A percentile compares a stretch with the other conserved stretches of the same genome.
These are phyloP conservation scores for Muricea muricata DNA, from an alignment of 92 coral and sea anemone species.

Conservation along the genomic window DNA sequence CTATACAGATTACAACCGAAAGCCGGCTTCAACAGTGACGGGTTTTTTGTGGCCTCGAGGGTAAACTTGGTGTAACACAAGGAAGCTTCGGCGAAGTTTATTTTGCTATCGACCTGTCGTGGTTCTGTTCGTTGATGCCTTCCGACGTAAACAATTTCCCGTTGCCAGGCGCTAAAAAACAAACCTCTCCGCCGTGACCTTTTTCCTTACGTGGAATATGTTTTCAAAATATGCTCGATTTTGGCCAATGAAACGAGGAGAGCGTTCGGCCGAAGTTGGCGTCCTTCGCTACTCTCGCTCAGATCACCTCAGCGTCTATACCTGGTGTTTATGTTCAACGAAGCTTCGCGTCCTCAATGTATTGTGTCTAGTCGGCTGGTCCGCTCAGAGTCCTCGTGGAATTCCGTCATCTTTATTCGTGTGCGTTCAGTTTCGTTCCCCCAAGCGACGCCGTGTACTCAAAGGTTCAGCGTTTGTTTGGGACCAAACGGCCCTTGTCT, in stretches of 20 bases:
- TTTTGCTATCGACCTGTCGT: constrained; percentile 7
- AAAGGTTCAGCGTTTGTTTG: constrained; percentile 10
- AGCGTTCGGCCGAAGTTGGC: not conserved
- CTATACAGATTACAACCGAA: not conserved
- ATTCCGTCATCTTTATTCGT: constrained; percentile 23
- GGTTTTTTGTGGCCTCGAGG: not conserved
- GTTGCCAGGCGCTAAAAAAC: not conserved
- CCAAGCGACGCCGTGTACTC: constrained; percentile 40
- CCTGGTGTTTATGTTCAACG: not conserved
- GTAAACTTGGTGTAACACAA: not conserved
- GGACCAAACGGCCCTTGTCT: constrained; percentile 32
- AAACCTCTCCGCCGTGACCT: not conserved
- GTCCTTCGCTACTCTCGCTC: not conserved
- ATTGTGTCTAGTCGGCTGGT: constrained; percentile 34
- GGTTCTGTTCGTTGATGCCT: not conserved
- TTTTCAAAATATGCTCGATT: constrained; percentile 10
- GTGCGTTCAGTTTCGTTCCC: not conserved
- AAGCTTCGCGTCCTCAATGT: constrained; percentile 23
- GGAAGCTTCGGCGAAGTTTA: not conserved
- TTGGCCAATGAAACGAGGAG: not conserved
- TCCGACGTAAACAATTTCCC: not conserved
- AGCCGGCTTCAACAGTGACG: not conserved
- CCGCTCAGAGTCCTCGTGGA: not conserved
- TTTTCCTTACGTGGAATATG: not conserved
- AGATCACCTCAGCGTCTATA: not conserved